Base-by-base conservation (phyloP, 2,797 vertebrate species). In the Lophura swinhoii region DNA sequence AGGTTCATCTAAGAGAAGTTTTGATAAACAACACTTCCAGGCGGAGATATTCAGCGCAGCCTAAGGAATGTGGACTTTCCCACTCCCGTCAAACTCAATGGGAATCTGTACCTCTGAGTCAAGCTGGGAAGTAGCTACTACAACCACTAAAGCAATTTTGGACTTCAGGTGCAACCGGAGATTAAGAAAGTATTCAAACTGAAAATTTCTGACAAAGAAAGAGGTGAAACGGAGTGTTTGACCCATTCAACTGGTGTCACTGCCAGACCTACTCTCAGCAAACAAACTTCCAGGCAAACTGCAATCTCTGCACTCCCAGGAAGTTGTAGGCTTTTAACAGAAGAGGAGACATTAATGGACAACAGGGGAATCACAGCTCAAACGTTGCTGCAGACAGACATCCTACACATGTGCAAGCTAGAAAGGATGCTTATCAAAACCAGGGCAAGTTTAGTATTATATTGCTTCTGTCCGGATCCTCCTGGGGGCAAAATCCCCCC, bases 11-110 rank as follows among this genome's bases (percentile, higher is more conserved):
- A 33, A 95, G 73, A 96, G 90, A 41, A 91, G 63, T 72, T 92
- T 88, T 96, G 94, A 94, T 95, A 96, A 96, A 95, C 94, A 96
- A 95, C 92, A 96, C 94, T 96, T 96, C 96, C 95, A 96, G 96
- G 95, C 94, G 91, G 92, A 96, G 89, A 95, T 96, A 95, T 90
- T 93, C 87, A 62, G 85, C 10, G 37, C 91, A 92, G 89, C 91
- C 93, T 56, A 88, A 95, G 92, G 94, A 96, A 95, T 88, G 91
- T 87, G 94, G 93, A 96, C 90, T 91, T 96, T 95, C 93, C 96
- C 92, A 95, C 77, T 93, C 53, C 85, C 5, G 16, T 17, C 4
- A 8, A 46, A 58, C 64, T 46, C 12, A 77, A 66, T 5, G 14
- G 64, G 59, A 39, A 83, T 22, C 33, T 31, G 37, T 31, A 60